phyloP scores from a whole-genome alignment of 2,888 invertebrate species.

The Dyspetes luteomarginatus region DNA sequence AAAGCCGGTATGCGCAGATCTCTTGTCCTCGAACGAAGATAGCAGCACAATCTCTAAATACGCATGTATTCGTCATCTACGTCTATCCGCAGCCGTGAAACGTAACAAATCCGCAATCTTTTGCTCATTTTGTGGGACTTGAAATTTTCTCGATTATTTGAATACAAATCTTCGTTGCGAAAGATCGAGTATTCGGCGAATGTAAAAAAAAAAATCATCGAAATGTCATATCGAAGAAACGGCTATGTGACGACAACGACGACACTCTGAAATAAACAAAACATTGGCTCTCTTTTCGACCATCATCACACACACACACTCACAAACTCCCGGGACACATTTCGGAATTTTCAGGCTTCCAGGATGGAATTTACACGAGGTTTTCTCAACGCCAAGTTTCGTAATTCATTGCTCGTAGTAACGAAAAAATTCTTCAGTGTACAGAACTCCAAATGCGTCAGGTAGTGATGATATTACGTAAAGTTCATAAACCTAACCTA shows the following conservation, averaged over 20 bases:
- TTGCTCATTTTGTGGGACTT: background rate
- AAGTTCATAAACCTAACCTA: constrained; percentile 68
- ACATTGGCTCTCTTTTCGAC: constrained; percentile 17
- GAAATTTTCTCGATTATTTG: background rate
- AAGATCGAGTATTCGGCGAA: background rate
- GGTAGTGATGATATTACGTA: constrained; percentile 74
- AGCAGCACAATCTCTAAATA: constrained; percentile 18
- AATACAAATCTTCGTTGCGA: background rate
- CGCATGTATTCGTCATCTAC: background rate
- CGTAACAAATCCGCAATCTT: constrained; percentile 1
- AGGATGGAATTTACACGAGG: constrained; percentile 68
- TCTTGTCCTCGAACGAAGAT: constrained; percentile 25
- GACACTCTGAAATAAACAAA: constrained; percentile 52
- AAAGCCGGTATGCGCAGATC: constrained; percentile 26
- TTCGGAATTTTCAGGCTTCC: constrained; percentile 24
- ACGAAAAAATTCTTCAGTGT: constrained; percentile 73
- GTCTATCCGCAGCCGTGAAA: background rate
- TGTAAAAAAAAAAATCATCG: background rate
- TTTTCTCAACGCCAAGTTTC: constrained; percentile 62
- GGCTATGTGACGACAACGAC: constrained; percentile 23
- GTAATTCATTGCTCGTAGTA: constrained; percentile 73
- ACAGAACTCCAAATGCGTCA: constrained; percentile 77
- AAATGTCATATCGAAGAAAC: constrained; percentile 52
- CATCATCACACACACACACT: constrained; percentile 9
- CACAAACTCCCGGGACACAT: constrained; percentile 17